phyloP scores from a whole-genome alignment of 2,888 invertebrate genomes.

The Aphodius sticticus region DNA sequence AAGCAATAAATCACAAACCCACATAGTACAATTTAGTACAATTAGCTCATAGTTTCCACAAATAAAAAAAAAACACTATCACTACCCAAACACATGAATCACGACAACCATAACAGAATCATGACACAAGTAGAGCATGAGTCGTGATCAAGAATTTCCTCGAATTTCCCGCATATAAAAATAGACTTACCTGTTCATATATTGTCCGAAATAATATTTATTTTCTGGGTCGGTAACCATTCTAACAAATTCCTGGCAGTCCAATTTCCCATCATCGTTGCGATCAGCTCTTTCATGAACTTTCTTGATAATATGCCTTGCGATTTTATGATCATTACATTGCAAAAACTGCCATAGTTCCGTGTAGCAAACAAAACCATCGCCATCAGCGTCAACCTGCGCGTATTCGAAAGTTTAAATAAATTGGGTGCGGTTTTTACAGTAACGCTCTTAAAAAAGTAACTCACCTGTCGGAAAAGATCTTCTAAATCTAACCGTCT shows the following conservation, averaged over 20 bases:
- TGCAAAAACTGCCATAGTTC: slow-evolving; percentile 71
- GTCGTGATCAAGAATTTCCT: neutral
- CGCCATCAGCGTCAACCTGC: slow-evolving; percentile 76
- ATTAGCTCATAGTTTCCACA: neutral
- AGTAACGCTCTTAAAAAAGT: neutral
- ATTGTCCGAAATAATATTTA: slow-evolving; percentile 54
- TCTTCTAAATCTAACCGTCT: neutral
- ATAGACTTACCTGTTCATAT: slow-evolving; percentile 67
- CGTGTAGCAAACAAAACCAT: slow-evolving; percentile 72
- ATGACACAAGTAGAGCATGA: neutral
- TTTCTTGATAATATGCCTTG: slow-evolving; percentile 70
- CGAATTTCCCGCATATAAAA: neutral
- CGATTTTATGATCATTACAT: slow-evolving; percentile 71
- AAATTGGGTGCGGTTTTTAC: neutral
- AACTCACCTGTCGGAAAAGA: slow-evolving; percentile 8
- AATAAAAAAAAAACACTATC: neutral
- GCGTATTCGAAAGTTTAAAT: slow-evolving; percentile 38
- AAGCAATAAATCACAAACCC: neutral
- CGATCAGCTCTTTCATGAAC: slow-evolving; percentile 73
- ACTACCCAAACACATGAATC: neutral
- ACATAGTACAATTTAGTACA: neutral
- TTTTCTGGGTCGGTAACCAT: slow-evolving; percentile 70
- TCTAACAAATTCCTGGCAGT: slow-evolving; percentile 76
- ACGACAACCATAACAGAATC: neutral
- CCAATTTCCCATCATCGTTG: slow-evolving; percentile 71